A percentile compares a stretch with the other conserved stretches of the same genome.
Evolutionary conservation across 2,797 vertebrate genomes (phyloP).

Genomic region (Sardinella longiceps): DNA sequence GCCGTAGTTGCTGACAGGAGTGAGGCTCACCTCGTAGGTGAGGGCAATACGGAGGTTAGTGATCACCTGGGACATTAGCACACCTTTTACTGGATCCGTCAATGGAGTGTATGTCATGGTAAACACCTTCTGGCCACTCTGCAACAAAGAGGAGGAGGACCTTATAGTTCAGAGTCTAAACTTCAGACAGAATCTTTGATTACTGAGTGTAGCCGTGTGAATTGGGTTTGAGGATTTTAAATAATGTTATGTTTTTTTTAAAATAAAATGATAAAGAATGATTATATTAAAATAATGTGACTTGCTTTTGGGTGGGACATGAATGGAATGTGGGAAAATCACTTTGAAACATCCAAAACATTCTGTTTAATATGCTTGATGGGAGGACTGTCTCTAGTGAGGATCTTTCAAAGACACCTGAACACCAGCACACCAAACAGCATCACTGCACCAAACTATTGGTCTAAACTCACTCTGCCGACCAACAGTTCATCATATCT

Average conservation of each 20-base stretch:
- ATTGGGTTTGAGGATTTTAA: no score
- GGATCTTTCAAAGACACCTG: not conserved
- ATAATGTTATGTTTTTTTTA: no score
- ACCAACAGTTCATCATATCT: not conserved
- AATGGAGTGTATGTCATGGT: constrained; percentile 80
- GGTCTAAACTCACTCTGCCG: not conserved
- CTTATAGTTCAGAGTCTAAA: not conserved
- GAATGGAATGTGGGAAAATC: not conserved
- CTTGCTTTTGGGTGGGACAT: not conserved
- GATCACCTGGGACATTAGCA: constrained; percentile 84
- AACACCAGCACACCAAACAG: no score
- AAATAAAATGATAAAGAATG: no score
- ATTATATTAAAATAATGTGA: no score
- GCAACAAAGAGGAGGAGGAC: not conserved
- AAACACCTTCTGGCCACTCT: constrained; percentile 70
- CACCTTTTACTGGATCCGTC: constrained; percentile 84
- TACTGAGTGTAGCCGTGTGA: no score
- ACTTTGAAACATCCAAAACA: not conserved
- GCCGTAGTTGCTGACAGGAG: constrained; percentile 88
- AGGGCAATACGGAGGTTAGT: constrained; percentile 86
- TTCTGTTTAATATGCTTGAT: not conserved
- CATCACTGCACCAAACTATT: no score
- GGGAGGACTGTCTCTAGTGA: not conserved
- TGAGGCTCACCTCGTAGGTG: constrained; percentile 89
- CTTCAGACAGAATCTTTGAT: not conserved